Percentiles rank a stretch among this genome's conserved stretches.
Evolutionary conservation across 2,888 invertebrate genomes (phyloP).

Genomic region (Clunio marinus): DNA sequence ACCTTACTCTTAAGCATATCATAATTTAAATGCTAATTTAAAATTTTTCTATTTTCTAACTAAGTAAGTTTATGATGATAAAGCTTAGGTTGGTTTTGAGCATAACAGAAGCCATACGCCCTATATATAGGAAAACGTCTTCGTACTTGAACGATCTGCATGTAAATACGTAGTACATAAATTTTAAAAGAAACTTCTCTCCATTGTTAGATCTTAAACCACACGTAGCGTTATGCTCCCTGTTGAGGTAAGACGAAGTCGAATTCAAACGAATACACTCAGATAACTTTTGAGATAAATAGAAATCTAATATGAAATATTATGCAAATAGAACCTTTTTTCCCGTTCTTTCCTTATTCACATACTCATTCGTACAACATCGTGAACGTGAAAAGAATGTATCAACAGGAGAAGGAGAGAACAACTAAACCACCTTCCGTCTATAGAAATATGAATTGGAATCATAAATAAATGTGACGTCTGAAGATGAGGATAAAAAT

Average conservation of each 20-base stretch:
- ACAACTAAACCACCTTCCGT: constrained; percentile 1
- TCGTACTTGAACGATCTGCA: background rate
- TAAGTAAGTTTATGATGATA: constrained; percentile 6
- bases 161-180: constrained; percentile 8
- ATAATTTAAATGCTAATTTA: constrained; percentile 39
- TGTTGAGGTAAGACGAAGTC: too few species aligned
- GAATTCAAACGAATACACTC: background rate
- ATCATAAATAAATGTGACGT: constrained; percentile 35
- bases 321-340: constrained; percentile 33
- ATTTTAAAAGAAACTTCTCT: background rate
- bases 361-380: background rate
- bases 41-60: background rate
- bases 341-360: too few species aligned
- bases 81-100: too few species aligned
- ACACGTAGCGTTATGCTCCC: background rate
- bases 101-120: background rate
- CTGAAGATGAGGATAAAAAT: constrained; percentile 19
- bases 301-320: constrained; percentile 38
- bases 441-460: constrained; percentile 37
- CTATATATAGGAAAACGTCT: background rate
- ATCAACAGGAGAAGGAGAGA: background rate
- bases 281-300: constrained; percentile 24
- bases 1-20: constrained; percentile 22
- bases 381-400: background rate
- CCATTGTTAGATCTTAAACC: background rate